A percentile compares a stretch with the other conserved stretches of the same genome.
Conservation (phyloP, 2,113 vertebrate species). For the Notarius quadriscutis region DNA sequence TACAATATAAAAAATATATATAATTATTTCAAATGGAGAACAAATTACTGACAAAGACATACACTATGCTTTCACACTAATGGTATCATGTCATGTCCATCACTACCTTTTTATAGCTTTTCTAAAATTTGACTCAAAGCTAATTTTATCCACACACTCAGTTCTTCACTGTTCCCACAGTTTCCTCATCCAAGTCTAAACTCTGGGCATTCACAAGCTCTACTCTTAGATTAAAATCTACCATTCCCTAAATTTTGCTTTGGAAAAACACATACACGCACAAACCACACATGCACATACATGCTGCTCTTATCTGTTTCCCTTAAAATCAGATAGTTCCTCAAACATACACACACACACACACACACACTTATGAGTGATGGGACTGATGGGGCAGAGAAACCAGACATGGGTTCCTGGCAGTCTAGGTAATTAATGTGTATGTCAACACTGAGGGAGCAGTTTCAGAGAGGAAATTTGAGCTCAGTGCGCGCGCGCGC, state of each 20-base stretch:
- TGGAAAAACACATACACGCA: background rate
- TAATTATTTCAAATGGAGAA: background rate
- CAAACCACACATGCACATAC: background rate
- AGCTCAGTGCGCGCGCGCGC: conserved; percentile 71
- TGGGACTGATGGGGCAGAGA: conserved; percentile 58
- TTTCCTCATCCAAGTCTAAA: conserved; percentile 40
- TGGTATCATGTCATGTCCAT: no score
- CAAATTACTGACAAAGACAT: background rate
- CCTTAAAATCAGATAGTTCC: conserved; percentile 11
- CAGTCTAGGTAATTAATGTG: conserved; percentile 76
- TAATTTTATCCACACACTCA: conserved; percentile 37
- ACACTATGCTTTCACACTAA: background rate
- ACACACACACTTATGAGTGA: conserved; percentile 14
- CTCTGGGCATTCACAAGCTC: conserved; percentile 29
- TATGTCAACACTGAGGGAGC: conserved; percentile 72
- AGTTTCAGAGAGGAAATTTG: conserved; percentile 66
- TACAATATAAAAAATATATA: background rate
- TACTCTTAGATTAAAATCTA: conserved; percentile 3
- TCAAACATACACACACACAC: conserved; percentile 35
- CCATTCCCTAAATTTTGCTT: background rate
- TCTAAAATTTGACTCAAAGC: background rate
- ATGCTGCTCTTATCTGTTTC: conserved; percentile 14
- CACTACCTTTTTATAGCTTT: background rate
- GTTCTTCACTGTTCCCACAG: conserved; percentile 23
- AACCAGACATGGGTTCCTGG: conserved; percentile 68